These are phyloP conservation scores for Odobenus rosmarus DNA, from an alignment of 2,113 vertebrate genomes.

Conservation along the genomic window DNA sequence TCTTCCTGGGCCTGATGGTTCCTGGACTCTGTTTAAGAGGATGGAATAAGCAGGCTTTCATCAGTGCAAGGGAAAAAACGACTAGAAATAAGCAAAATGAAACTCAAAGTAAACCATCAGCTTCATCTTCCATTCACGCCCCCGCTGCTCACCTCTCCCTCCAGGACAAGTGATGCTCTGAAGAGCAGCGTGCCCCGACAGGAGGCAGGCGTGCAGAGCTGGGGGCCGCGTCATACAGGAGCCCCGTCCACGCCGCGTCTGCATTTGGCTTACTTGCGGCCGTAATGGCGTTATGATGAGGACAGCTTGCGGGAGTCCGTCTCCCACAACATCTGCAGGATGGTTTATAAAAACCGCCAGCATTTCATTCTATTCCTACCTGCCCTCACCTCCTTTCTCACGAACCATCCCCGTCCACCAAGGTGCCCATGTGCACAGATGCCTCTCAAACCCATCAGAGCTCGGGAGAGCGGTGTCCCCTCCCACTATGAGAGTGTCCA, in stretches of 20 bases:
- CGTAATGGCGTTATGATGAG: rapidly evolving
- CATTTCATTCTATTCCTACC: background rate
- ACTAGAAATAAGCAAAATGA: background rate
- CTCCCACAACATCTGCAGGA: background rate
- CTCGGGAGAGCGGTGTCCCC: rapidly evolving
- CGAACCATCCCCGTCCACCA: rapidly evolving
- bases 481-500: background rate
- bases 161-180: rapidly evolving
- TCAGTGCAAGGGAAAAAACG: background rate
- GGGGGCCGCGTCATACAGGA: rapidly evolving
- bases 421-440: background rate
- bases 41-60: background rate
- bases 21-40: background rate
- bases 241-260: rapidly evolving
- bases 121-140: background rate
- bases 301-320: background rate
- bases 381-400: background rate
- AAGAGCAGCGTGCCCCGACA: rapidly evolving
- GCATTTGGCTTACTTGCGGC: rapidly evolving
- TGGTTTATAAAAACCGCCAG: background rate
- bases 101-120: background rate
- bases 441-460: background rate
- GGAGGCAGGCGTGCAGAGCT: rapidly evolving
- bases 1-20: no score
- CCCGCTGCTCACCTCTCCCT: rapidly evolving